Evolutionary conservation across 2,113 vertebrate species (phyloP), one percentile per base, ranked within the genome.

Genomic region (Thalassoma bifasciatum): DNA sequence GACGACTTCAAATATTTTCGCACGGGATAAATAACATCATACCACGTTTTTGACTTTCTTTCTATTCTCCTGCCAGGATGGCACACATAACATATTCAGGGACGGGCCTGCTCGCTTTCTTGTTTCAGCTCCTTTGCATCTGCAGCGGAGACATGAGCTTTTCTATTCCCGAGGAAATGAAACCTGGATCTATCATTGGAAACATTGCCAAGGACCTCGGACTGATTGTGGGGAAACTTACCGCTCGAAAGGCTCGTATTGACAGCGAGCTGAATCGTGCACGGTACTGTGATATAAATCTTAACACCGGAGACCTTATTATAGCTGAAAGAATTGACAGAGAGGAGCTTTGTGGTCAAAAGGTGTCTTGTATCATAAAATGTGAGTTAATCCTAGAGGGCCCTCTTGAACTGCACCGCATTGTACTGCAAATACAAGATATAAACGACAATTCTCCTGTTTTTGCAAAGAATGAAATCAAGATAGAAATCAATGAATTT

Each of bases 151-250:
- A 92, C 62, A 65, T 93, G 24, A 91, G 72, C 72, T 96, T 93
- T 38, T 87, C 88, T 19, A 5, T 88, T 1, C 60, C 58, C 0
- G 94, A 95, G 70, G 94, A 95, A 47, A 92, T 77, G 91, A 94
- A 91, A 82, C 91, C 84, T 44, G 93, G 91, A 52, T 94, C 91
- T 3, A 84, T 93, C 6, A 93, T 95, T 38, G 92, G 92, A 46
- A 95, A 94, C 62, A 88, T 95, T 19, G 91, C 91, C 1, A 94
- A 94, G 72, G 94, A 94, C 71, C 56, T 95, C 24, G 89, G 92
- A 14, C 73, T 95, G n/a, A n/a, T n/a, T n/a, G n/a, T 30, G 84
- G 83, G 82, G 0, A 78, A 77, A 50, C 58, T 95, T 24, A 83
- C 90, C 0, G 53, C 65, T 40, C 92, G 93, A 1, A 93, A 89